Conservation (phyloP, 2,888 invertebrate species). For the Listrodromus nycthemerus region DNA sequence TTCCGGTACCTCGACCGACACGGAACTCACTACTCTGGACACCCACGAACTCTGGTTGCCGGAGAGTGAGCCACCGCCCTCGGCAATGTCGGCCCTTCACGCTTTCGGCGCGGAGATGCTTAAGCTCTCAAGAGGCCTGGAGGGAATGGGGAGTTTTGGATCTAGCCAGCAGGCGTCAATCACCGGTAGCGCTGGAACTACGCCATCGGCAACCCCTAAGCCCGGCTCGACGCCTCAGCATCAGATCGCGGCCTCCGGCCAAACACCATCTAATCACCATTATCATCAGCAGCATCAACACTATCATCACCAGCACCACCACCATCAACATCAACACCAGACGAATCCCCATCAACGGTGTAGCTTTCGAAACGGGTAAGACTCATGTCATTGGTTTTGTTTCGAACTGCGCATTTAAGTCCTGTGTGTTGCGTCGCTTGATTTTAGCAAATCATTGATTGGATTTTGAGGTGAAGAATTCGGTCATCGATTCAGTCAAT, state of each 20-base stretch:
- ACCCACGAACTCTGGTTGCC: slow-evolving; percentile 94
- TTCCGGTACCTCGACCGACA: slow-evolving; percentile 93
- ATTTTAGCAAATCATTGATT: too few relatives aligned
- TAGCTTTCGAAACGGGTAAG: slow-evolving; percentile 78
- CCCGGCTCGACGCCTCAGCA: slow-evolving; percentile 71
- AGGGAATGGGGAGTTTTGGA: slow-evolving; percentile 87
- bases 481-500: too few relatives aligned
- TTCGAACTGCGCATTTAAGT: neutral
- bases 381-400: neutral
- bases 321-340: slow-evolving; percentile 70
- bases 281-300: slow-evolving; percentile 67
- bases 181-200: slow-evolving; percentile 58
- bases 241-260: slow-evolving; percentile 39
- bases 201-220: slow-evolving; percentile 47
- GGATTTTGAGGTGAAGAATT: too few relatives aligned
- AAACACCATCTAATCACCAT: slow-evolving; percentile 63
- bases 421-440: too few relatives aligned
- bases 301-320: slow-evolving; percentile 66
- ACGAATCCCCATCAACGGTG: slow-evolving; percentile 72
- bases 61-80: slow-evolving; percentile 90
- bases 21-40: slow-evolving; percentile 93
- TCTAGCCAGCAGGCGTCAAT: slow-evolving; percentile 63
- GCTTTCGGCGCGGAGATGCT: slow-evolving; percentile 95
- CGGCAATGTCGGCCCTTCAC: slow-evolving; percentile 93
- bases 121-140: slow-evolving; percentile 92